Conservation (phyloP, 2,888 invertebrate genomes). For the Pyrochroa serraticornis region DNA sequence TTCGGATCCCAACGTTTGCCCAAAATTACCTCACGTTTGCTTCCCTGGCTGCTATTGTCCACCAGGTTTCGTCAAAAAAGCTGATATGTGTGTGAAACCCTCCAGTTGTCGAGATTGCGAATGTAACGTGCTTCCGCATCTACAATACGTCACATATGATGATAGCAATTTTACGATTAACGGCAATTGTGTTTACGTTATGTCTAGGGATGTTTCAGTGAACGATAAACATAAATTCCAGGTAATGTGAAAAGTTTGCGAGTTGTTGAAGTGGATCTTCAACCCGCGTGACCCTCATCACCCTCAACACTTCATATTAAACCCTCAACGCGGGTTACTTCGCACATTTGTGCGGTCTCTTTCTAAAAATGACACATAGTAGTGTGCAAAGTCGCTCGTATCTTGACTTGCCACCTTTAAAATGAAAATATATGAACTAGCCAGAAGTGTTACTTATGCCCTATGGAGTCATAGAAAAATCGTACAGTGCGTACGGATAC, state of each 20-base stretch:
- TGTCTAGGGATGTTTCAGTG: conserved; percentile 67
- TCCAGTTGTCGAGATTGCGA: conserved; percentile 78
- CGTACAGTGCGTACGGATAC: too few relatives aligned
- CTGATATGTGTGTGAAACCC: conserved; percentile 71
- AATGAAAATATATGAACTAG: too few relatives aligned
- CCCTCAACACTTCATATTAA: too few relatives aligned
- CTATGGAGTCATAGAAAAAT: too few relatives aligned
- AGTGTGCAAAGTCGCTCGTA: too few relatives aligned
- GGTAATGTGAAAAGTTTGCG: conserved; percentile 45
- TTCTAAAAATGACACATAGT: too few relatives aligned
- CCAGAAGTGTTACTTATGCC: too few relatives aligned
- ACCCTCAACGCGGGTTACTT: too few relatives aligned
- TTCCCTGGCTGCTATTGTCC: conserved; percentile 88
- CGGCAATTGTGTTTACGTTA: conserved; percentile 84
- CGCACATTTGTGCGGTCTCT: too few relatives aligned
- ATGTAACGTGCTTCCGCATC: conserved; percentile 74
- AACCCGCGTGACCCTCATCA: too few relatives aligned
- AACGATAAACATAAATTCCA: conserved; percentile 61
- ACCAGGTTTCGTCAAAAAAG: conserved; percentile 71
- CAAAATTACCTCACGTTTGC: conserved; percentile 69
- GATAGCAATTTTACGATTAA: conserved; percentile 78
- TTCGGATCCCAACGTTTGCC: conserved; percentile 66
- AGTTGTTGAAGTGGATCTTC: not conserved
- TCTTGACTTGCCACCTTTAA: too few relatives aligned
- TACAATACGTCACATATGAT: conserved; percentile 85